Conservation (phyloP, 2,888 invertebrate species). For the Philereme vetulata region DNA sequence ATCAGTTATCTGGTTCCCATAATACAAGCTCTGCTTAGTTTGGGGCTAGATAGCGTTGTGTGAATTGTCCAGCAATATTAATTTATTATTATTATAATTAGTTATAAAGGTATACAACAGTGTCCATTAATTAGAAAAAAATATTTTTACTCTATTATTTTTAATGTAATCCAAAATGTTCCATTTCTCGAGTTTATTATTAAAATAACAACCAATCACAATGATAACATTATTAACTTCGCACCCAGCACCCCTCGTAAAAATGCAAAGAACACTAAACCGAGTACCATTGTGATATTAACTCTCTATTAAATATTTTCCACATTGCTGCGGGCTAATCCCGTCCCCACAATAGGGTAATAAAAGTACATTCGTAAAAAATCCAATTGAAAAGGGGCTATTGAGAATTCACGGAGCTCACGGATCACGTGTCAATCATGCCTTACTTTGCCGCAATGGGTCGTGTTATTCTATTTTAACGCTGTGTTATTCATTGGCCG, state of each 20-base stretch:
- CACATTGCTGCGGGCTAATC: conserved; percentile 71
- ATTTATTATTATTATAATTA: too few species aligned
- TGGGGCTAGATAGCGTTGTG: too few species aligned
- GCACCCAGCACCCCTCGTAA: conserved; percentile 44
- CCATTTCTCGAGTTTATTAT: conserved; percentile 19
- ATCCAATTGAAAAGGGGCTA: conserved; percentile 59
- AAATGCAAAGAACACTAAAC: conserved; percentile 53
- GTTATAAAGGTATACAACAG: too few species aligned
- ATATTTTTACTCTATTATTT: too few species aligned
- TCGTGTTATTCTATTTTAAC: conserved; percentile 77
- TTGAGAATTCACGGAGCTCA: conserved; percentile 62
- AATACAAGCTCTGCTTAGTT: too few species aligned
- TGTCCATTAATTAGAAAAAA: too few species aligned
- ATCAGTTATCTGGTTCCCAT: too few species aligned
- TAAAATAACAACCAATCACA: conserved; percentile 46
- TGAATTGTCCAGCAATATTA: too few species aligned
- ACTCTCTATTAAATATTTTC: conserved; percentile 75
- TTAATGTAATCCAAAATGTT: conserved; percentile 2
- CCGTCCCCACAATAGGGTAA: conserved; percentile 67
- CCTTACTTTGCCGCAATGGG: conserved; percentile 65
- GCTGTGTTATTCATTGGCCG: conserved; percentile 77
- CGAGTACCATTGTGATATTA: conserved; percentile 60
- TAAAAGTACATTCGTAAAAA: conserved; percentile 70
- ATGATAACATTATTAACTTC: conserved; percentile 43
- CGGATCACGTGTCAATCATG: conserved; percentile 81